phyloP scores from a whole-genome alignment of 2,113 vertebrate genomes.

The Diglossa brunneiventris region DNA sequence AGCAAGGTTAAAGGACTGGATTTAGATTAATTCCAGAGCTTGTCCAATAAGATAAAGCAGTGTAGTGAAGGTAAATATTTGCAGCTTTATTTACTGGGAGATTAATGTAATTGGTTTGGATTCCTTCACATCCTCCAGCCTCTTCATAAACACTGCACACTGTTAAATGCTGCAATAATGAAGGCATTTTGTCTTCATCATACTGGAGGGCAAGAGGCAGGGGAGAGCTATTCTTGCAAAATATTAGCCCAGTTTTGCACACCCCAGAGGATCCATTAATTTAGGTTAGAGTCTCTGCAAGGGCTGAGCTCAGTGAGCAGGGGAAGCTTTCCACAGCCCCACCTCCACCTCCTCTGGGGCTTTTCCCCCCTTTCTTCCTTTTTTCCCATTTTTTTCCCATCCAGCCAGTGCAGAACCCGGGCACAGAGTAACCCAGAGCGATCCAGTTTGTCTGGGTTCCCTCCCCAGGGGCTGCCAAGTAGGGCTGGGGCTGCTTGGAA shows the following conservation, averaged over 20 bases:
- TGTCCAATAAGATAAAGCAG: conserved; percentile 48
- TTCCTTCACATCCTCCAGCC: conserved; percentile 55
- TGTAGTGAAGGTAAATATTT: conserved; percentile 45
- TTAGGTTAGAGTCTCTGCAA: conserved; percentile 38
- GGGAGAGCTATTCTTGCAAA: conserved; percentile 53
- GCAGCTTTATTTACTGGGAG: conserved; percentile 54
- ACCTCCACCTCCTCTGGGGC: background rate
- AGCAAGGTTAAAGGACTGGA: conserved; percentile 42
- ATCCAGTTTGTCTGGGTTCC: background rate
- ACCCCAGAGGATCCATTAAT: conserved; percentile 51
- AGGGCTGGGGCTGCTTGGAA: background rate
- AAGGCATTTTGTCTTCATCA: conserved; percentile 63
- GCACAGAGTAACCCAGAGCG: background rate
- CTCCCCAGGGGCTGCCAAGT: background rate
- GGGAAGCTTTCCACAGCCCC: background rate
- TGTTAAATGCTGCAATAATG: conserved; percentile 61
- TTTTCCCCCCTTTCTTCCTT: background rate
- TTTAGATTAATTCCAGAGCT: conserved; percentile 49
- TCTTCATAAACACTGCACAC: conserved; percentile 54
- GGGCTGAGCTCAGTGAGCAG: background rate
- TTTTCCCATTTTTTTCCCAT: fast-evolving
- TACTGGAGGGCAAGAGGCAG: conserved; percentile 30
- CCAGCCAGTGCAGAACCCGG: background rate
- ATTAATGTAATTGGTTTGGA: conserved; percentile 65
- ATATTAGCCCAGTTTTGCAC: conserved; percentile 61